phyloP scores from a whole-genome alignment of 2,797 vertebrate genomes.

The Paedocypris micromegethes region DNA sequence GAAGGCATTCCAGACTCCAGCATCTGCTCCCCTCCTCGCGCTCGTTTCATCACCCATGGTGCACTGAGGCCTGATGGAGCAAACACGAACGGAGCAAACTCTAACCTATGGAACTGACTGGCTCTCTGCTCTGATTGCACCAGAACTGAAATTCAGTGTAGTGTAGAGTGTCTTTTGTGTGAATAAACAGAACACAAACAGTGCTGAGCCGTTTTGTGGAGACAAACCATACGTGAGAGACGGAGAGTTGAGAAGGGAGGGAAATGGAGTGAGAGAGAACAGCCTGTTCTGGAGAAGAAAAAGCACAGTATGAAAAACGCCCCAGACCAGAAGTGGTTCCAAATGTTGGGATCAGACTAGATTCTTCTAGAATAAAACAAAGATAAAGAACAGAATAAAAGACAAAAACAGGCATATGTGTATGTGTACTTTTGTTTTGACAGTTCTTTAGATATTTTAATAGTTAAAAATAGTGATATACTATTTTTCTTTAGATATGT shows the following conservation, averaged over 20 bases:
- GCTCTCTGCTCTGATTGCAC: constrained; percentile 10
- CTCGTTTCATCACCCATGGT: constrained; percentile 39
- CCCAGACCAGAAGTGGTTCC: constrained; percentile 52
- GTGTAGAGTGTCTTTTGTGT: constrained; percentile 23
- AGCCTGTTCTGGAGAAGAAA: constrained; percentile 47
- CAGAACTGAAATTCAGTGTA: constrained; percentile 24
- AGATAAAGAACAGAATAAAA: constrained; percentile 9
- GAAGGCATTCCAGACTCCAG: constrained; percentile 48
- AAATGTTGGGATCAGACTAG: constrained; percentile 49
- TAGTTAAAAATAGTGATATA: too few species aligned
- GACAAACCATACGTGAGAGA: constrained; percentile 32
- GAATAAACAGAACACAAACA: constrained; percentile 32
- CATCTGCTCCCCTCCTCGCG: constrained; percentile 39
- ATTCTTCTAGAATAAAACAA: constrained; percentile 33
- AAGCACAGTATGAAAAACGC: constrained; percentile 46
- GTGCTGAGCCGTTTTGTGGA: constrained; percentile 26
- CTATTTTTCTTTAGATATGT: too few species aligned
- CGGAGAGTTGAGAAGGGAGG: constrained; percentile 10
- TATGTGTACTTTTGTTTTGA: too few species aligned
- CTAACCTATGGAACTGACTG: constrained; percentile 14
- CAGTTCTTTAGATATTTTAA: too few species aligned
- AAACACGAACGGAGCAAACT: constrained; percentile 41
- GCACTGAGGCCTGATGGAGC: constrained; percentile 35
- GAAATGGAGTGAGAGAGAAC: constrained; percentile 44
- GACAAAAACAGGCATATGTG: constrained; percentile 15